Evolutionary conservation across 2,888 invertebrate genomes (phyloP).

Genomic region (Drosophila prolongata): DNA sequence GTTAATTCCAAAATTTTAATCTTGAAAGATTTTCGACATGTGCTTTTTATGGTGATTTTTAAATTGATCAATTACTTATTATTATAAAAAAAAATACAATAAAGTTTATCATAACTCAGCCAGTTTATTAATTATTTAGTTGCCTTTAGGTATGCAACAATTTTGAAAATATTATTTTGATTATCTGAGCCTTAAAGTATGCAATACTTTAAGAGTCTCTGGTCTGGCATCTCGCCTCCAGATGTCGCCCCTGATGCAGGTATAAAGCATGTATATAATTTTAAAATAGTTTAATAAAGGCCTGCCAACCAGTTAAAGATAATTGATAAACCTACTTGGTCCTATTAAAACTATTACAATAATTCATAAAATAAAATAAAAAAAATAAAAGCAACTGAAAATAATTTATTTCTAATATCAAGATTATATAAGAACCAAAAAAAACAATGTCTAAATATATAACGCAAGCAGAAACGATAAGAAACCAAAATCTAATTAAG

Average conservation of each 20-base stretch:
- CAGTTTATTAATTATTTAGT: too few relatives aligned
- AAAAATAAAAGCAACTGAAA: too few relatives aligned
- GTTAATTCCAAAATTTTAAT: too few relatives aligned
- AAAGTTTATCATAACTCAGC: too few relatives aligned
- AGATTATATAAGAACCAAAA: neutral
- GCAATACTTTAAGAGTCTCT: neutral
- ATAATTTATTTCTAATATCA: too few relatives aligned
- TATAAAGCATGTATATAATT: neutral
- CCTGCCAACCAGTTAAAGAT: too few relatives aligned
- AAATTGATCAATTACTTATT: neutral
- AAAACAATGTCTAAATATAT: neutral
- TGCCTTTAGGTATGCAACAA: slow-evolving; percentile 9
- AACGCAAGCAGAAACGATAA: neutral
- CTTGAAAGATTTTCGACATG: too few relatives aligned
- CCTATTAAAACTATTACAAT: too few relatives aligned
- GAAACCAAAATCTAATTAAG: neutral
- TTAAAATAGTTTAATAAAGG: neutral
- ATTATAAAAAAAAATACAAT: neutral
- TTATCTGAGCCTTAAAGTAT: neutral
- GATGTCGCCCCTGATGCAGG: slow-evolving; percentile 9
- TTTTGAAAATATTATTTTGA: neutral
- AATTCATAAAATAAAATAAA: too few relatives aligned
- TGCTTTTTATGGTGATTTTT: neutral
- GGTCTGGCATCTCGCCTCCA: neutral
- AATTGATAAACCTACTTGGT: neutral